A percentile compares a stretch with the other conserved stretches of the same genome.
phyloP scores from a whole-genome alignment of 1,140 invertebrate species.

The Carcinoscorpius rotundicauda region DNA sequence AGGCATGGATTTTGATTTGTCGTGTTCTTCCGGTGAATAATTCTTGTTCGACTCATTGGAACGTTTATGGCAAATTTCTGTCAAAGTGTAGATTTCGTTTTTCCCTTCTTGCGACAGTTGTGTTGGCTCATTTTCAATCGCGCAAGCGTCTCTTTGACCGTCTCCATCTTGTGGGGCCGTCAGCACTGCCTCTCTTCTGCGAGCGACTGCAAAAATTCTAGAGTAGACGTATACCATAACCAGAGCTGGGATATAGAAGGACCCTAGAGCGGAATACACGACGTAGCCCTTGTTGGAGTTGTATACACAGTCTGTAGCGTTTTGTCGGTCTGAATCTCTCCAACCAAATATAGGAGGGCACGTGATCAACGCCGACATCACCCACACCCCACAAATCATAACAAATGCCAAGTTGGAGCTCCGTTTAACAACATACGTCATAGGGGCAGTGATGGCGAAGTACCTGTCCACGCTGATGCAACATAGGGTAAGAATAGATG shows the following conservation, averaged over 20 bases:
- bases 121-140: neutral
- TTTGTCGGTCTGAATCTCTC: conserved; percentile 72
- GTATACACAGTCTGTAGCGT: conserved; percentile 41
- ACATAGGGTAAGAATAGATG: conserved; percentile 93
- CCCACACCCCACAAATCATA: conserved; percentile 92
- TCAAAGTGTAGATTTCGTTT: neutral
- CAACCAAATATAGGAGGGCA: conserved; percentile 91
- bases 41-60: no score
- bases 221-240: conserved; percentile 99
- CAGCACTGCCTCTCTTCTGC: conserved; percentile 33
- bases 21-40: no score
- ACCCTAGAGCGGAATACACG: conserved; percentile 86
- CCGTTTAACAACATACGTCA: conserved; percentile 90
- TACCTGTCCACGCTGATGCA: conserved; percentile 88
- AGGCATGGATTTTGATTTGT: no score
- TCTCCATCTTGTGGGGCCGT: neutral
- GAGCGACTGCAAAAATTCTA: conserved; percentile 92
- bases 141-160: no score
- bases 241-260: conserved; percentile 96
- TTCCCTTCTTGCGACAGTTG: neutral
- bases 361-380: conserved; percentile 84
- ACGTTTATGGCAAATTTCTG: no score
- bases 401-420: conserved; percentile 74
- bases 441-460: conserved; percentile 93
- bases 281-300: conserved; percentile 89